Percentiles rank a stretch among this genome's conserved stretches.
Evolutionary conservation across 1,140 invertebrate genomes (phyloP).

Genomic region (Oreohelix idahoensis): DNA sequence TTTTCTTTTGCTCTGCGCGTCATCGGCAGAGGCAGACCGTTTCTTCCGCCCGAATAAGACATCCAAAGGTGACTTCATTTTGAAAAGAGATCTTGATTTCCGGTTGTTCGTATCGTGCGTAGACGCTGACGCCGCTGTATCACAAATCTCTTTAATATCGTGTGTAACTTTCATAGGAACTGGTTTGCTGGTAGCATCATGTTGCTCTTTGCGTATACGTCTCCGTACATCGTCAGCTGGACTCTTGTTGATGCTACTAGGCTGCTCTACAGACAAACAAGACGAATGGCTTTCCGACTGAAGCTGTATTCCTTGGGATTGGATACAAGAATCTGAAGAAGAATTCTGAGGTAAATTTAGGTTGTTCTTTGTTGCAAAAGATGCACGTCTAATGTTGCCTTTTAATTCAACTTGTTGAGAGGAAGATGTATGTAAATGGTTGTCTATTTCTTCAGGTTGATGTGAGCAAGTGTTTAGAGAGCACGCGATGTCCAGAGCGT

Average conservation of each 20-base stretch:
- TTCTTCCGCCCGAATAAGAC: conserved; percentile 13
- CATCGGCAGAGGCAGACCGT: conserved; percentile 41
- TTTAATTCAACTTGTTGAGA: too few species aligned
- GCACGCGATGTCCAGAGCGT: conserved; percentile 42
- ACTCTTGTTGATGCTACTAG: conserved; percentile 18
- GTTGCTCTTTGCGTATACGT: conserved; percentile 46
- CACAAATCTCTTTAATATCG: conserved; percentile 6
- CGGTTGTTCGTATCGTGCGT: neutral
- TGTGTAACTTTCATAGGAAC: conserved; percentile 56
- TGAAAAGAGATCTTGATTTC: neutral
- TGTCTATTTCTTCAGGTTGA: neutral
- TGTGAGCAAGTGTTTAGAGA: conserved; percentile 34
- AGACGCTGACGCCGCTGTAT: neutral
- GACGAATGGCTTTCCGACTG: conserved; percentile 37
- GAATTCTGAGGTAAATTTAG: neutral
- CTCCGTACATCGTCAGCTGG: conserved; percentile 53
- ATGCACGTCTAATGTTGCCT: too few species aligned
- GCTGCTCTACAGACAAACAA: conserved; percentile 15
- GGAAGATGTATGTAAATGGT: too few species aligned
- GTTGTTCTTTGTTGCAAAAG: too few species aligned
- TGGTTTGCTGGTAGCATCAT: conserved; percentile 47
- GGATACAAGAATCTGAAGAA: conserved; percentile 4
- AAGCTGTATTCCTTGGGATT: conserved; percentile 38
- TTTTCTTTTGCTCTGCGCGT: too few species aligned
- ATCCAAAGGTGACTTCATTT: conserved; percentile 15